A percentile compares a stretch with the other conserved stretches of the same genome.
Conservation (phyloP, 1,140 invertebrate species). For the Sitophilus oryzae region DNA sequence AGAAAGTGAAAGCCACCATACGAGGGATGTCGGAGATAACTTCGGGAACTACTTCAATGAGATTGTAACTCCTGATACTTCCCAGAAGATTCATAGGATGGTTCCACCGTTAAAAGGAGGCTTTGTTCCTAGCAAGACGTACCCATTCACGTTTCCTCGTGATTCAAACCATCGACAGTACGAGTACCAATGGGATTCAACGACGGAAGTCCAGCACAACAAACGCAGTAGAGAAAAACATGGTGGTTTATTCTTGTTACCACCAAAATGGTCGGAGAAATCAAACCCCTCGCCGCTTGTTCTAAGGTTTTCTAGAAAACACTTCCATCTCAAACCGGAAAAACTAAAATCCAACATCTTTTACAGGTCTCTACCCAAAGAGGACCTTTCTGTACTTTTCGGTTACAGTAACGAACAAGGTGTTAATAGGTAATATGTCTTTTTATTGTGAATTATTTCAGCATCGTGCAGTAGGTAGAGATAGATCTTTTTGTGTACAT, state of each 20-base stretch:
- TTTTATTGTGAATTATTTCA: constrained; percentile 4
- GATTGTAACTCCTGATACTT: constrained; percentile 9
- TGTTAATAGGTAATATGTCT: constrained; percentile 22
- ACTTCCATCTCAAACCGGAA: constrained; percentile 16
- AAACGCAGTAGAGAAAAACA: constrained; percentile 21
- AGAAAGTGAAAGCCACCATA: constrained; percentile 17
- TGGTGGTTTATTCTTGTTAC: constrained; percentile 18
- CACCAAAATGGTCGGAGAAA: constrained; percentile 21
- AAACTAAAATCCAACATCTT: constrained; percentile 26
- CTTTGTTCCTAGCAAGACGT: background rate
- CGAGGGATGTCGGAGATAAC: constrained; percentile 17
- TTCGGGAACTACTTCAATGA: constrained; percentile 19
- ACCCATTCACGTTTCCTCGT: background rate
- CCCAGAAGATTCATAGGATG: constrained; percentile 3
- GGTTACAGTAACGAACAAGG: constrained; percentile 25
- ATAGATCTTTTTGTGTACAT: background rate
- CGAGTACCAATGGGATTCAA: background rate
- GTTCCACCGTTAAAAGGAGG: constrained; percentile 7
- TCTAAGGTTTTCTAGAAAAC: constrained; percentile 31
- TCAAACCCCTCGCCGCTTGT: constrained; percentile 26
- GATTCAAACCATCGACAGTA: background rate
- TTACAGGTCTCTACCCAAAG: constrained; percentile 29
- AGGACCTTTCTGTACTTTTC: constrained; percentile 28
- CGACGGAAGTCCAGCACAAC: constrained; percentile 6
- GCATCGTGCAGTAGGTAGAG: background rate